Base-by-base conservation (phyloP, 2,888 invertebrate species). In the Thera obeliscata region DNA sequence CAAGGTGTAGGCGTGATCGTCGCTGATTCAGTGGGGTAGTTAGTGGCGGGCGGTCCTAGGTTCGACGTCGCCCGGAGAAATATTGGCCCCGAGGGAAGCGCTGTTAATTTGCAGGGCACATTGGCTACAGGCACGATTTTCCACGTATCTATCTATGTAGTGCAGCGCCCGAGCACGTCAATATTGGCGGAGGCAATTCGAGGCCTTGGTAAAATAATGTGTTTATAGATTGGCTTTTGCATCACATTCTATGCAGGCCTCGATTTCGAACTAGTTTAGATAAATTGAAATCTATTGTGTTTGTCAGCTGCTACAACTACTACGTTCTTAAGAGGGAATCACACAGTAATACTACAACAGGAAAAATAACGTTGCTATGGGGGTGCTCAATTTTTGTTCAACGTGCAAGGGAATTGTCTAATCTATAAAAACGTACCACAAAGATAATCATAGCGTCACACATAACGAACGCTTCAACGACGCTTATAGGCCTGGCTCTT, bases 1-100 rank as follows among this genome's bases (percentile, higher is more conserved):
- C 93, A 93, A 90, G 92, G 85, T 90, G 93, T 91, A 93, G 93
- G 93, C 93, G 93, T 92, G 92, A 89, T 92, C 90, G 88, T 84
- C 85, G 91, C 92, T 93, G 93, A 93, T 92, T 92, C 93, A 93
- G 91, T 91, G 90, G 89, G 90, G 91, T 88, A 91, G 91, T 91
- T 91, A 90, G 88, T 87, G 88, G 90, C 90, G 89, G 92, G 90
- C 90, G 90, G 88, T 88, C 86, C 89, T 84, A 86, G 90, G 88
- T 90, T 89, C 89, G 87, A 88, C 91, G 89, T 90, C 89, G 88
- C 85, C 73, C 81, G 84, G 90, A 92, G 91, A 93, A 92, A 93
- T 92, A 93, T 93, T 89, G 89, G 87, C 87, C 91, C 81, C 87
- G 80, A 81, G 91, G 91, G 91, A 87, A 89, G 85, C 87, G 85